A percentile compares a stretch with the other conserved stretches of the same genome.
Evolutionary conservation across 1,140 invertebrate genomes (phyloP).

Genomic region (Eriosoma lanigerum): DNA sequence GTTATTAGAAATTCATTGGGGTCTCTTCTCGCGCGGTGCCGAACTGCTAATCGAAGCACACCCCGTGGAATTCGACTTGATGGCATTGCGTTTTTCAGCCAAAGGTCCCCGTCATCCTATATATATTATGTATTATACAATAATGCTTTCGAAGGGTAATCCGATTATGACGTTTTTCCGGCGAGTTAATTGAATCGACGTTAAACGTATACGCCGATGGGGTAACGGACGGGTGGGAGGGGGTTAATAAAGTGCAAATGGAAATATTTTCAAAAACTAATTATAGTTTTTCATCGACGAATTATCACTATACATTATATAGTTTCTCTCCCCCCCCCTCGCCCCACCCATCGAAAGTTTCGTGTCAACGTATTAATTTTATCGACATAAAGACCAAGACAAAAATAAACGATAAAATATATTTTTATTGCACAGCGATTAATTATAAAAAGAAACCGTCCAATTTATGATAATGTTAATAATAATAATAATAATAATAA

Average conservation of each 20-base stretch:
- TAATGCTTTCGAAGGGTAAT: constrained; percentile 27
- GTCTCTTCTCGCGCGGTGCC: neutral
- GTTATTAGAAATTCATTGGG: constrained; percentile 48
- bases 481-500: too few relatives aligned
- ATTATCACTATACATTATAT: neutral
- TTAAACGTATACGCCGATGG: constrained; percentile 7
- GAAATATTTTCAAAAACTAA: constrained; percentile 39
- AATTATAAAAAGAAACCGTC: too few relatives aligned
- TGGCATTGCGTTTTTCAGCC: neutral
- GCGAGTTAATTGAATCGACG: constrained; percentile 41
- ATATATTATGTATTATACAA: neutral
- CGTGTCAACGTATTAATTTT: too few relatives aligned
- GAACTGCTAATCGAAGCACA: constrained; percentile 37
- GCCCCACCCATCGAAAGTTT: too few relatives aligned
- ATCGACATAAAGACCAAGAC: too few relatives aligned
- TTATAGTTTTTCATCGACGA: neutral
- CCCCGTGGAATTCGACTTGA: constrained; percentile 30
- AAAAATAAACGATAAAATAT: too few relatives aligned
- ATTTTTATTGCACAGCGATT: too few relatives aligned
- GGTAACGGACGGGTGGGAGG: neutral
- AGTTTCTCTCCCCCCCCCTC: neutral
- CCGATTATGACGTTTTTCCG: constrained; percentile 48
- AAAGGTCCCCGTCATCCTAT: neutral
- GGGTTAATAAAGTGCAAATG: constrained; percentile 25
- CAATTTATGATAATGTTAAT: too few relatives aligned